A percentile compares a stretch with the other conserved stretches of the same genome.
Evolutionary conservation across 2,888 invertebrate genomes (phyloP).

Genomic region (Scaptomyza tumidula): DNA sequence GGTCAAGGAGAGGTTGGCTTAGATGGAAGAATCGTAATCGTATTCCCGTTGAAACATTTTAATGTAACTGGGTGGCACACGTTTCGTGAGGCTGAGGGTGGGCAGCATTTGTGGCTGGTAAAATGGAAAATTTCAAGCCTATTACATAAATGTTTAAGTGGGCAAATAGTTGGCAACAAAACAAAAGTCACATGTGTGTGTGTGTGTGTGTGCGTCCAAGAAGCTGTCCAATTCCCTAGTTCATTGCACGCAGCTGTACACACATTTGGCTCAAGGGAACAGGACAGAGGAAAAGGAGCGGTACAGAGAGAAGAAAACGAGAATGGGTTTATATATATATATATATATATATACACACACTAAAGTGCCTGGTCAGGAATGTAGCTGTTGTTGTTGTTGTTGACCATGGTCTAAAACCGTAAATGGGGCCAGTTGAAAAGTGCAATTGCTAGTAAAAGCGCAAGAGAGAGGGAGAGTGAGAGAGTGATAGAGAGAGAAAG

Average conservation of each 20-base stretch:
- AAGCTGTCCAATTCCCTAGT: slow-evolving; percentile 44
- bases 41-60: slow-evolving; percentile 19
- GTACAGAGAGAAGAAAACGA: slow-evolving; percentile 28
- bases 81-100: slow-evolving; percentile 24
- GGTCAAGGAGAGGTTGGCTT: slow-evolving; percentile 1
- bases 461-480: slow-evolving; percentile 15
- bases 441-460: slow-evolving; percentile 59
- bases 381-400: background rate
- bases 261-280: slow-evolving; percentile 65
- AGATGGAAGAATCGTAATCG: slow-evolving; percentile 8
- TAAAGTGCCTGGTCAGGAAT: slow-evolving; percentile 45
- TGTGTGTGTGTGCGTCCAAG: slow-evolving; percentile 9
- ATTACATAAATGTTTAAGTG: slow-evolving; percentile 78
- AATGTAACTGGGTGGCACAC: slow-evolving; percentile 44
- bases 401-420: slow-evolving; percentile 38
- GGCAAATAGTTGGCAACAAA: slow-evolving; percentile 63
- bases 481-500: slow-evolving; percentile 24
- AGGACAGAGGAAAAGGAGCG: background rate
- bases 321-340: slow-evolving; percentile 16
- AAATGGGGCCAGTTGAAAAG: slow-evolving; percentile 74
- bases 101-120: slow-evolving; percentile 61
- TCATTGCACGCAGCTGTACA: slow-evolving; percentile 70
- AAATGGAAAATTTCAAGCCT: slow-evolving; percentile 74
- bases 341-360: too few relatives aligned
- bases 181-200: slow-evolving; percentile 18